phyloP scores from a whole-genome alignment of 2,888 invertebrate genomes.

The Isotomurus palustris region DNA sequence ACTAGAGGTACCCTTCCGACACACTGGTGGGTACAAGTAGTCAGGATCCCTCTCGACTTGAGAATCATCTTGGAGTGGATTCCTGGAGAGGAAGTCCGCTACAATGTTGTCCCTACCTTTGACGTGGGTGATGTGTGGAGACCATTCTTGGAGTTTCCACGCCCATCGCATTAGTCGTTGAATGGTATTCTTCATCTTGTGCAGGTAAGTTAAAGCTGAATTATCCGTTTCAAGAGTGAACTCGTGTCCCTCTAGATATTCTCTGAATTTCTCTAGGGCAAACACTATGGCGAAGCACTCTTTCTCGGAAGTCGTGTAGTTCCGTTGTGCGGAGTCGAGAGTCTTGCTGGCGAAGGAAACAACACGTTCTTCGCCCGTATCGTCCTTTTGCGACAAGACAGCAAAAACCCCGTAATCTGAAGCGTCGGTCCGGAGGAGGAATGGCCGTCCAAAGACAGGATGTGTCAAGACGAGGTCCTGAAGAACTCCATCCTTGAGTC shows the following conservation, averaged over 20 bases:
- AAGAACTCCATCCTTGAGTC: conserved; percentile 21
- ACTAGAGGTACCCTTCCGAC: no score
- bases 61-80: conserved; percentile 5
- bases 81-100: conserved; percentile 22
- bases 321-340: conserved; percentile 5
- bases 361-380: neutral
- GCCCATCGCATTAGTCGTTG: conserved; percentile 22
- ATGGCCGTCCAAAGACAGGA: conserved; percentile 10
- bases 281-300: conserved; percentile 13
- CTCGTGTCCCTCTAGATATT: conserved; percentile 14
- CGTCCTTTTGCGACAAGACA: conserved; percentile 4
- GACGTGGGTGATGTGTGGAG: conserved; percentile 7
- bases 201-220: conserved; percentile 12
- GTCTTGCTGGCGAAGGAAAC: conserved; percentile 9
- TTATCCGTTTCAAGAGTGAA: conserved; percentile 16
- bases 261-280: conserved; percentile 9
- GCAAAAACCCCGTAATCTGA: conserved; percentile 1
- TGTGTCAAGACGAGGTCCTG: conserved; percentile 3
- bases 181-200: conserved; percentile 15
- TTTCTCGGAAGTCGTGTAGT: conserved; percentile 8
- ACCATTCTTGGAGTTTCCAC: conserved; percentile 18
- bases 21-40: conserved; percentile 1
- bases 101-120: conserved; percentile 11
- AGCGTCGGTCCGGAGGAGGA: conserved; percentile 10
- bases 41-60: neutral